Evolutionary conservation across 2,888 invertebrate species (phyloP).

Genomic region (Acrobasis repandana): DNA sequence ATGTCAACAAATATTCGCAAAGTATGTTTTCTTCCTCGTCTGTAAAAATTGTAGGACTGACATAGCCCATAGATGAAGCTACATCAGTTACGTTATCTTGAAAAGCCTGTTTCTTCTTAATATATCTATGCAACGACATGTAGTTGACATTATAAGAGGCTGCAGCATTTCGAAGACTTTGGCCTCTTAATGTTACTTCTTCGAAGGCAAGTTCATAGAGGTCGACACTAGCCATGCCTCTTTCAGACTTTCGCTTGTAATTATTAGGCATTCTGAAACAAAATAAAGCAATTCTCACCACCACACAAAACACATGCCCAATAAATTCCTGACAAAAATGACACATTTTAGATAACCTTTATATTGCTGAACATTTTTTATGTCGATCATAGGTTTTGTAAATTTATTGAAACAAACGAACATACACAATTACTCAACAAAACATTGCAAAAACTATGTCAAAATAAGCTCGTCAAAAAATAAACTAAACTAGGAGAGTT

Average conservation of each 20-base stretch:
- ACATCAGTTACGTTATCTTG: too few relatives aligned
- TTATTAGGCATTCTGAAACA: conserved; percentile 23
- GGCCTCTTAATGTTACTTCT: conserved; percentile 28
- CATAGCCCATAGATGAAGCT: too few relatives aligned
- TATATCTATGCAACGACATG: too few relatives aligned
- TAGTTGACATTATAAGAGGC: too few relatives aligned
- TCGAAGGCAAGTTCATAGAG: conserved; percentile 26
- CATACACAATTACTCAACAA: not conserved
- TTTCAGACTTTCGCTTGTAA: conserved; percentile 15
- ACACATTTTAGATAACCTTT: conserved; percentile 2
- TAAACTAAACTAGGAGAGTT: too few relatives aligned
- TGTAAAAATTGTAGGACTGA: too few relatives aligned
- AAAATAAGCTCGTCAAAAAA: not conserved
- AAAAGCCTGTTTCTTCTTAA: too few relatives aligned
- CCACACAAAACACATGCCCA: not conserved
- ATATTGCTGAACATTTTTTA: not conserved
- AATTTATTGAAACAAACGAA: too few relatives aligned
- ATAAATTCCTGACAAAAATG: not conserved
- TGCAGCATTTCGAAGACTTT: too few relatives aligned
- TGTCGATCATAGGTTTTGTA: too few relatives aligned
- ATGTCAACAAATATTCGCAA: too few relatives aligned
- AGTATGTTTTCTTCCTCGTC: too few relatives aligned
- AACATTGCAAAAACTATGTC: not conserved
- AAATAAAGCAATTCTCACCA: not conserved
- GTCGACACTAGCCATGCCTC: conserved; percentile 17